Base-by-base conservation (phyloP, 2,888 invertebrate species). In the Parnassius smintheus region DNA sequence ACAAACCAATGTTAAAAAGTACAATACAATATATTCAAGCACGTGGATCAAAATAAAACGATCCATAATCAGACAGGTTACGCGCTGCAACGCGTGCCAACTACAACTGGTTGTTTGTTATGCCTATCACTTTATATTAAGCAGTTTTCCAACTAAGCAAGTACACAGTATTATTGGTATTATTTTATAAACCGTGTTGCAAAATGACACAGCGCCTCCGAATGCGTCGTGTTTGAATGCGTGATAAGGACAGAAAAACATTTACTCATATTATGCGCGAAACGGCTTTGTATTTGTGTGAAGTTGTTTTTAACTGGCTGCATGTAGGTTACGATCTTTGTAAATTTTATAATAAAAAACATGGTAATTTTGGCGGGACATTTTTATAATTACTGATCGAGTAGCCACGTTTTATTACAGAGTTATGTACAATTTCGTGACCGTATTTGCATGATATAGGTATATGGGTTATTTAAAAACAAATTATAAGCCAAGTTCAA, bases 171-270 rank as follows among this genome's bases (percentile, higher is more conserved):
- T 58, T 18, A 22, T 57, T 56, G 60, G 35, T 55, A 51, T 58
- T 18, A 22, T 57, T 56, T 55, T 55, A 25, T 54, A 25, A 56
- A 56, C 56, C 45, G 49, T 55, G 50, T 22, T 48, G 22, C 50
- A 25, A 50, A 62, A 49, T 55, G 61, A 60, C 69, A 68, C 69
- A n/a, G 67, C 65, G 68, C 25, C 46, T 35, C 65, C 25, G 59
- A 46, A 54, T 65, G 60, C 13, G 35, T 22, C 2, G 55, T 4
- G 22, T 49, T 35, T 13, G 46, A 57, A 41, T 8, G 70, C 52
- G 70, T 48, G 71, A 72, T 61, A 70, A 66, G 64, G 73, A 72
- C 56, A 57, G 66, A 60, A 65, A 64, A 68, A 35, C 35, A 35
- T 35, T 67, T 64, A 66, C 66, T 69, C 65, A 60, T 59, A 66